Evolutionary conservation across 2,888 invertebrate genomes (phyloP).

Genomic region (Dinocampus coccinellae): DNA sequence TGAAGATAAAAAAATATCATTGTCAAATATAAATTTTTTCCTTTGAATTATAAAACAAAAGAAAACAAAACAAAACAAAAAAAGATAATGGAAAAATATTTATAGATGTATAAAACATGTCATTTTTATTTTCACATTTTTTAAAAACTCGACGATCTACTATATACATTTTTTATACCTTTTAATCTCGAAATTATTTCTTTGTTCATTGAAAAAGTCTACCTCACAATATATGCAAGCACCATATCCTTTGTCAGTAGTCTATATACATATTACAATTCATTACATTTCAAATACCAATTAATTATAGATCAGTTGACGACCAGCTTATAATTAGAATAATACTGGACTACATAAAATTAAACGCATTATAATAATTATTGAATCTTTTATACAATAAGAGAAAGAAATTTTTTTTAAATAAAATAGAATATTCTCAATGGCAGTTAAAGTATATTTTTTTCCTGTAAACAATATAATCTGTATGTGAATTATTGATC

Average conservation of each 20-base stretch:
- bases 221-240: neutral
- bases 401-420: neutral
- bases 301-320: no score
- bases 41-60: no score
- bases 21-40: neutral
- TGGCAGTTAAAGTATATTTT: neutral
- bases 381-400: neutral
- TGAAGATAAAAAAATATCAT: neutral
- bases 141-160: neutral
- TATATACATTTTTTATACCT: neutral
- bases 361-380: neutral
- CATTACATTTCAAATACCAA: no score
- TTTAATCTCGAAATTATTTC: slow-evolving; percentile 1
- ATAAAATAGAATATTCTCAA: neutral
- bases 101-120: neutral
- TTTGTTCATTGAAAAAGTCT: neutral
- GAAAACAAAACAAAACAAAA: no score
- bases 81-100: neutral
- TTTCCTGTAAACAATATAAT: neutral
- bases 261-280: no score
- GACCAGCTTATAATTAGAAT: no score
- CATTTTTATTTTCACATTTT: neutral
- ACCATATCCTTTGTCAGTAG: no score
- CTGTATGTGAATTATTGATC: neutral
- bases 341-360: no score